Percentiles rank a stretch among this genome's conserved stretches.
Evolutionary conservation across 1,140 invertebrate genomes (phyloP).

Genomic region (Muscidifurax raptorellus): DNA sequence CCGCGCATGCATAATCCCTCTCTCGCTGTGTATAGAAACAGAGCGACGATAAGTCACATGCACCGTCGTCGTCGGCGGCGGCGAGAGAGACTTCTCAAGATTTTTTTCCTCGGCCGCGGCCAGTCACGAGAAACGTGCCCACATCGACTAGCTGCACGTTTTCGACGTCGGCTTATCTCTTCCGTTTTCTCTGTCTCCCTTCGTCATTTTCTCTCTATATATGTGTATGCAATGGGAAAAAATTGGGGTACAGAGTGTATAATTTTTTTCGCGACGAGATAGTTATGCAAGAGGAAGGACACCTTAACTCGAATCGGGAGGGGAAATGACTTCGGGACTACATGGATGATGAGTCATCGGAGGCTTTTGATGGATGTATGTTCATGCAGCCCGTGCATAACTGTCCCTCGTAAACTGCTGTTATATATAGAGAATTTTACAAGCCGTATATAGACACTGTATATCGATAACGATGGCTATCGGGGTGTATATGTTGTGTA

Average conservation of each 20-base stretch:
- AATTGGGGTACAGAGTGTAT: no score
- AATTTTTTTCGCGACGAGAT: no score
- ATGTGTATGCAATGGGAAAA: no score
- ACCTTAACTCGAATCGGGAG: neutral
- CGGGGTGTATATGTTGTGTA: no score
- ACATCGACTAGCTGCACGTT: constrained; percentile 6
- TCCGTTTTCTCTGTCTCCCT: neutral
- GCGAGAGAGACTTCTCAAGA: neutral
- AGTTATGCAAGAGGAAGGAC: no score
- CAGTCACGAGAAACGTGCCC: constrained; percentile 44
- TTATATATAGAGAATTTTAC: neutral
- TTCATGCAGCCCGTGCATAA: neutral
- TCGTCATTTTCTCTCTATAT: neutral
- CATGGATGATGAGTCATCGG: neutral
- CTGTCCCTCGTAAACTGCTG: constrained; percentile 13
- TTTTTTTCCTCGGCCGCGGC: neutral
- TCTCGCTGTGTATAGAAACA: neutral
- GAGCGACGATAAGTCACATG: constrained; percentile 39
- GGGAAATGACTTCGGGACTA: no score
- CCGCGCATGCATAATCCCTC: neutral
- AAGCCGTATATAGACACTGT: neutral
- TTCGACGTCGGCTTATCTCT: constrained; percentile 23
- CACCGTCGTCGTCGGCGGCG: neutral
- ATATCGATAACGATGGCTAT: neutral
- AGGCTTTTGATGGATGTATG: neutral